phyloP scores from a whole-genome alignment of 2,888 invertebrate genomes.

The Pharmacophagus antenor region DNA sequence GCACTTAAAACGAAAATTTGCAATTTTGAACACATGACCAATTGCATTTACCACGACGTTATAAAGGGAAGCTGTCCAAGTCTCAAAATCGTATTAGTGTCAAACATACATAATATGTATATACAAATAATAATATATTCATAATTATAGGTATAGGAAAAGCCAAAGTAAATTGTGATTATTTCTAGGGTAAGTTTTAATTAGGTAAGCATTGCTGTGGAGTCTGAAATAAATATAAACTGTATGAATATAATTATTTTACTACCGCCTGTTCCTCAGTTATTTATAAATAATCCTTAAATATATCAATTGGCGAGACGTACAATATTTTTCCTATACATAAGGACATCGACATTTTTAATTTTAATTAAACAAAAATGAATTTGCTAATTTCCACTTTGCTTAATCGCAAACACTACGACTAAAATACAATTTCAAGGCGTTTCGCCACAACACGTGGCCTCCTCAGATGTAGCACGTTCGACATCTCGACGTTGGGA shows the following conservation, averaged over 20 bases:
- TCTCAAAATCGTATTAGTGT: slow-evolving; percentile 8
- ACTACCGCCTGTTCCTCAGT: neutral
- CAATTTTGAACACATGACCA: no score
- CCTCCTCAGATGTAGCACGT: no score
- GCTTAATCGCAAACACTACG: no score
- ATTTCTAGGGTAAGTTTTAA: slow-evolving; percentile 44
- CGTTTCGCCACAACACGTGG: no score
- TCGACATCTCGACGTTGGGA: no score
- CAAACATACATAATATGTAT: slow-evolving; percentile 5
- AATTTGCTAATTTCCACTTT: no score
- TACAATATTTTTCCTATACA: no score
- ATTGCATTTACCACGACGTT: no score
- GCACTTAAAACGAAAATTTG: no score
- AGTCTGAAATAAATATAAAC: slow-evolving; percentile 25
- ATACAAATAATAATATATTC: slow-evolving; percentile 3
- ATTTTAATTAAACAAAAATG: neutral
- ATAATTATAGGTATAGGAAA: slow-evolving; percentile 32
- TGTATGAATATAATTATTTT: neutral
- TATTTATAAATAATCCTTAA: neutral
- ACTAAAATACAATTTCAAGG: no score
- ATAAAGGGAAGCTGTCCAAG: neutral
- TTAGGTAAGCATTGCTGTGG: slow-evolving; percentile 20
- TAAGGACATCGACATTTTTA: no score
- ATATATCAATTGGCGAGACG: no score
- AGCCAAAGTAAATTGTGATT: slow-evolving; percentile 64